phyloP scores from a whole-genome alignment of 1,140 invertebrate species.

The Trachymyrmex septentrionalis region DNA sequence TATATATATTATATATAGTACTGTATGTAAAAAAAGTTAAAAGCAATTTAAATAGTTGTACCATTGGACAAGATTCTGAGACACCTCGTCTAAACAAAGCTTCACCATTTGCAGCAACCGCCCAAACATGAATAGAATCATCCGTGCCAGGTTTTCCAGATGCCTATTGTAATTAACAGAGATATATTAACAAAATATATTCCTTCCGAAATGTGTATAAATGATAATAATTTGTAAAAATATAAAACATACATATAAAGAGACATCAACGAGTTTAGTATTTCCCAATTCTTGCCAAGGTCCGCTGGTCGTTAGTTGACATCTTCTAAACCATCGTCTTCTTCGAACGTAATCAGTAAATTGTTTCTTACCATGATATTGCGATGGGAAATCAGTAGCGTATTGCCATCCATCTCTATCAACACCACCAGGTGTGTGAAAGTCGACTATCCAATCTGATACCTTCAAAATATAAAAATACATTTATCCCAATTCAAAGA shows the following conservation, averaged over 20 bases:
- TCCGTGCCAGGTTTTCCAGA: constrained; percentile 81
- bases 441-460: constrained; percentile 96
- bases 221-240: background rate
- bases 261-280: constrained; percentile 93
- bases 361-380: constrained; percentile 94
- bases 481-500: constrained; percentile 7
- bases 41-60: constrained; percentile 81
- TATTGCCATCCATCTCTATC: constrained; percentile 98
- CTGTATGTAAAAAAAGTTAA: background rate
- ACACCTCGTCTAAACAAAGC: constrained; percentile 93
- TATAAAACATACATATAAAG: constrained; percentile 88
- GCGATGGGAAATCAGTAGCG: constrained; percentile 95
- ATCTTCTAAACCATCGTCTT: constrained; percentile 94
- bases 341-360: constrained; percentile 96
- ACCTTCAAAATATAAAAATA: constrained; percentile 85
- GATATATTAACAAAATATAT: constrained; percentile 10
- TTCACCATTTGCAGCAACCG: constrained; percentile 93
- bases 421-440: constrained; percentile 94
- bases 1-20: no score
- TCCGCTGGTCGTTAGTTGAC: constrained; percentile 93
- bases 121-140: constrained; percentile 90
- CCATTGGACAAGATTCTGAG: constrained; percentile 89
- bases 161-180: constrained; percentile 66
- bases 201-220: constrained; percentile 15
- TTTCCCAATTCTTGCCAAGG: constrained; percentile 95